Evolutionary conservation across 2,888 invertebrate species (phyloP).

Genomic region (Saturnia japonica): DNA sequence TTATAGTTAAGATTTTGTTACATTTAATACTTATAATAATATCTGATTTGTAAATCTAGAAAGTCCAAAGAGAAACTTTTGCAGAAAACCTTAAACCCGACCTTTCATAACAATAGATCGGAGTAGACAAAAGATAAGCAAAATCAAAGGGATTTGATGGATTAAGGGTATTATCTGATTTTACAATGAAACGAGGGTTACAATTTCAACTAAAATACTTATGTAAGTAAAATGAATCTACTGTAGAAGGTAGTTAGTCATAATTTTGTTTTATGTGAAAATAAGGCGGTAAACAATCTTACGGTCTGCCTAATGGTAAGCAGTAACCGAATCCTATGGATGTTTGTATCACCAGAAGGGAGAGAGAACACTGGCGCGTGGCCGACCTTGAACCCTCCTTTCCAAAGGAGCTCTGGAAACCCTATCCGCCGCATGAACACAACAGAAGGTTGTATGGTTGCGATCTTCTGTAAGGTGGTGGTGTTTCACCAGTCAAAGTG

Average conservation of each 20-base stretch:
- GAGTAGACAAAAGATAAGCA: neutral
- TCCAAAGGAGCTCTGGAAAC: too few relatives aligned
- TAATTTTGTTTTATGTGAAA: neutral
- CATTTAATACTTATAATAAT: neutral
- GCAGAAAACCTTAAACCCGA: neutral
- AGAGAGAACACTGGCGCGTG: too few relatives aligned
- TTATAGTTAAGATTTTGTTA: neutral
- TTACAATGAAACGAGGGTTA: neutral
- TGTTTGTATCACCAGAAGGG: too few relatives aligned
- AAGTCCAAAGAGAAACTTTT: slow-evolving; percentile 2
- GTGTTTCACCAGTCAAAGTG: too few relatives aligned
- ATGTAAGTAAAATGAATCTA: neutral
- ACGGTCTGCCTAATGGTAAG: too few relatives aligned
- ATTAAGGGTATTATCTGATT: neutral
- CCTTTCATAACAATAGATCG: neutral
- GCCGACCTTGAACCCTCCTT: too few relatives aligned
- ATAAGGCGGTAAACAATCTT: too few relatives aligned
- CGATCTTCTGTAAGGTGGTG: too few relatives aligned
- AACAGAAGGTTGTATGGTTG: too few relatives aligned
- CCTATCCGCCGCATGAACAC: too few relatives aligned
- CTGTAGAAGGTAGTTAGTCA: neutral
- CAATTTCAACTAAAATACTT: neutral
- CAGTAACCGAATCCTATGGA: too few relatives aligned
- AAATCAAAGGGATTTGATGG: slow-evolving; percentile 1
- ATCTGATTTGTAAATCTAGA: neutral